Evolutionary conservation across 2,888 invertebrate species (phyloP).

Genomic region (Microplitis manilae): DNA sequence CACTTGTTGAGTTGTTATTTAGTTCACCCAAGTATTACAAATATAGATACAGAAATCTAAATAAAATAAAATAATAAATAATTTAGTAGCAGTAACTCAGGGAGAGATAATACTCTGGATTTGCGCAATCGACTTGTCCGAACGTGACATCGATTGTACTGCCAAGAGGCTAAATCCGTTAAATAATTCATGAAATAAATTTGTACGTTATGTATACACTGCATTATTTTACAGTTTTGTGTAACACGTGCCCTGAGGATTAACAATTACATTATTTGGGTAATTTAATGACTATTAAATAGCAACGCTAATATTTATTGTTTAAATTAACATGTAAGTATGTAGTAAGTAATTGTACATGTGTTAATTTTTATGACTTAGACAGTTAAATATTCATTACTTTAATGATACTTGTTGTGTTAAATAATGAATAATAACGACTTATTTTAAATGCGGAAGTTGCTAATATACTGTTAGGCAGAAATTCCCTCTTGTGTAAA

Average conservation of each 20-base stretch:
- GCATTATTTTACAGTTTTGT: slow-evolving; percentile 41
- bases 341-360: neutral
- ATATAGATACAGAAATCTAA: neutral
- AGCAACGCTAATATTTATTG: neutral
- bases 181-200: slow-evolving; percentile 43
- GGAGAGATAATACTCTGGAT: neutral
- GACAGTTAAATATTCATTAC: neutral
- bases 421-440: neutral
- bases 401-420: neutral
- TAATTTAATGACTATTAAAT: slow-evolving; percentile 19
- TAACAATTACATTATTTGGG: slow-evolving; percentile 25
- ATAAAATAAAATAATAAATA: neutral
- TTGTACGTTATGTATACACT: slow-evolving; percentile 35
- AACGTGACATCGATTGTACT: slow-evolving; percentile 34
- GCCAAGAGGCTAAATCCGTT: slow-evolving; percentile 33
- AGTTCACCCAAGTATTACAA: too few species aligned
- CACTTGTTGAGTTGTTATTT: too few species aligned
- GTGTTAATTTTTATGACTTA: neutral
- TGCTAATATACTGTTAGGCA: slow-evolving; percentile 12
- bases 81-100: neutral
- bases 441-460: slow-evolving; percentile 20
- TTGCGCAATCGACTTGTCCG: slow-evolving; percentile 26
- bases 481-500: slow-evolving; percentile 32
- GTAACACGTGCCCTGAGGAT: slow-evolving; percentile 10
- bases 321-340: neutral